phyloP scores from a whole-genome alignment of 2,113 vertebrate genomes.

The Halcyon senegalensis region DNA sequence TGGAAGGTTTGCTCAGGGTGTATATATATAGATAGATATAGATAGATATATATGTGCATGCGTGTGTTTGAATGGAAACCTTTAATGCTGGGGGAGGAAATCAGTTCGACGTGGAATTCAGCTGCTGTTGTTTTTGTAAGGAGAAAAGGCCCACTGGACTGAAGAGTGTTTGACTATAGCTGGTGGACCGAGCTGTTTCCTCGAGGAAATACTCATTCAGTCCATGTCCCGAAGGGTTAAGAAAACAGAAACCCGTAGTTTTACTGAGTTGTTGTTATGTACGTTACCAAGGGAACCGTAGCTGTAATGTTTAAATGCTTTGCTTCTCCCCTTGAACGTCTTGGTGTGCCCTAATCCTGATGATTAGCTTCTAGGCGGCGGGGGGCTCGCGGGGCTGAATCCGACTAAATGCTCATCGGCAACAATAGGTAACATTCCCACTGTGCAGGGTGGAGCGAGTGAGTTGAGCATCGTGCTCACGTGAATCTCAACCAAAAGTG shows the following conservation, averaged over 20 bases:
- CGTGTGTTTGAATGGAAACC: slow-evolving; percentile 12
- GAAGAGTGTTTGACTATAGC: slow-evolving; percentile 59
- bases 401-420: slow-evolving; percentile 29
- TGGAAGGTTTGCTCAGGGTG: background rate
- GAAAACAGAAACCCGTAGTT: slow-evolving; percentile 76
- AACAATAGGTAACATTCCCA: slow-evolving; percentile 24
- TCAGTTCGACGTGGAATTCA: slow-evolving; percentile 47
- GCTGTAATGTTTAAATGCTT: slow-evolving; percentile 81
- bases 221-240: slow-evolving; percentile 82
- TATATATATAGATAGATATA: no score
- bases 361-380: slow-evolving; percentile 58
- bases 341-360: slow-evolving; percentile 72
- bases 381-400: slow-evolving; percentile 33
- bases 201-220: slow-evolving; percentile 80
- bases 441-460: background rate
- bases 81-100: slow-evolving; percentile 14
- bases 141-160: slow-evolving; percentile 35
- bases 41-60: background rate
- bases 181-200: slow-evolving; percentile 70
- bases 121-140: slow-evolving; percentile 5
- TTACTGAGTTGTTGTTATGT: slow-evolving; percentile 79
- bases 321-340: slow-evolving; percentile 76
- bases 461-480: background rate
- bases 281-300: slow-evolving; percentile 81
- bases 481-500: background rate